phyloP scores from a whole-genome alignment of 92 coral and sea anemone species.

The Meandrina meandrites region DNA sequence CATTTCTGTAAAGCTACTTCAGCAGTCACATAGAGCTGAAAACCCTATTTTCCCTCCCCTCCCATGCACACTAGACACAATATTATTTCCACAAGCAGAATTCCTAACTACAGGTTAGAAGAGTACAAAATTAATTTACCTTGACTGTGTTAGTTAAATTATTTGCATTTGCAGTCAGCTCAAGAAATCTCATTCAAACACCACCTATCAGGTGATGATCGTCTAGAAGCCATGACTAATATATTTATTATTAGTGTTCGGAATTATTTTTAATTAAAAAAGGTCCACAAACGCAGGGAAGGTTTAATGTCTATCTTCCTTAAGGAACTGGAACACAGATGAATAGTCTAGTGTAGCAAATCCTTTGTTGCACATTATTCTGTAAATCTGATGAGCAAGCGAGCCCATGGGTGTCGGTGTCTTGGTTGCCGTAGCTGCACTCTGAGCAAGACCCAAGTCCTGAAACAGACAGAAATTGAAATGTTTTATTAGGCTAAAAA shows the following conservation, averaged over 20 bases:
- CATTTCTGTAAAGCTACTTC: too few relatives aligned
- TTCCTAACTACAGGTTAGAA: too few relatives aligned
- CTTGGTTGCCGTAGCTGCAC: slow-evolving; percentile 90
- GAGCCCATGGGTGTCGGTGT: slow-evolving; percentile 95
- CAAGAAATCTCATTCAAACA: too few relatives aligned
- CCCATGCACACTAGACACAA: too few relatives aligned
- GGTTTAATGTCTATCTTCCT: slow-evolving; percentile 63
- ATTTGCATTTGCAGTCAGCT: too few relatives aligned
- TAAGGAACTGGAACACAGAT: slow-evolving; percentile 90
- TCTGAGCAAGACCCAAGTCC: slow-evolving; percentile 98
- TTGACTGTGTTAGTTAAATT: too few relatives aligned
- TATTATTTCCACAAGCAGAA: too few relatives aligned
- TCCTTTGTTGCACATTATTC: slow-evolving; percentile 96
- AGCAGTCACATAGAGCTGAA: too few relatives aligned
- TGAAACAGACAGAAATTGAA: slow-evolving; percentile 30
- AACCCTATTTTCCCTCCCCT: too few relatives aligned
- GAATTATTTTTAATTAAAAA: not conserved
- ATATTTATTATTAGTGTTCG: not conserved
- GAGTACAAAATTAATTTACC: too few relatives aligned
- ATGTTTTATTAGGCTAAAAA: not conserved
- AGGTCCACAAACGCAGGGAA: too few relatives aligned
- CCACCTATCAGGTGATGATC: not conserved
- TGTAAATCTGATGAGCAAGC: slow-evolving; percentile 93
- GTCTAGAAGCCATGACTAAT: not conserved
- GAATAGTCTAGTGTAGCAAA: slow-evolving; percentile 86